Percentiles rank a stretch among this genome's conserved stretches.
Conservation (phyloP, 2,888 invertebrate genomes). For the Apamea epomidion region DNA sequence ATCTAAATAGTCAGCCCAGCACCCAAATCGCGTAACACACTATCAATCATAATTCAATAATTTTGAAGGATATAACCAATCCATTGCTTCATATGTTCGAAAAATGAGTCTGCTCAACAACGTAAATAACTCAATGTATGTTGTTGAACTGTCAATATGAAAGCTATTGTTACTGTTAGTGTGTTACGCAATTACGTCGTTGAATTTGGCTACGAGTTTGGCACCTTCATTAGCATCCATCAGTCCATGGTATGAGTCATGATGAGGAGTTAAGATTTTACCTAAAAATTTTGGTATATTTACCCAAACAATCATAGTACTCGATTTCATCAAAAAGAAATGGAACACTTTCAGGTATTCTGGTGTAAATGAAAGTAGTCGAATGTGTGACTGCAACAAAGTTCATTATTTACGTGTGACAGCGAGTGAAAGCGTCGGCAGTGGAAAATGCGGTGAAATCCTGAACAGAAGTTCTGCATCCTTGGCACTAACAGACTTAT, state of each 20-base stretch:
- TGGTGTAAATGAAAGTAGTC: not conserved
- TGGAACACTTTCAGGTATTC: not conserved
- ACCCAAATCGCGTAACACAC: no score
- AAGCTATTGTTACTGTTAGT: not conserved
- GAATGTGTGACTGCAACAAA: slow-evolving; percentile 10
- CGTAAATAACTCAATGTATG: not conserved
- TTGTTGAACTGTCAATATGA: not conserved
- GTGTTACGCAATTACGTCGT: not conserved
- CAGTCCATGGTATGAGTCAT: not conserved
- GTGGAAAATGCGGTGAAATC: slow-evolving; percentile 19
- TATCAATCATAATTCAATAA: no score
- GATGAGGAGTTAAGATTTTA: no score
- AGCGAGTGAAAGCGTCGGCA: not conserved
- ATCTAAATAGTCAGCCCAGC: not conserved
- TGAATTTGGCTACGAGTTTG: not conserved
- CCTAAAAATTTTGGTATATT: not conserved
- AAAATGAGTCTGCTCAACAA: not conserved
- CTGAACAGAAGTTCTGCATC: slow-evolving; percentile 26
- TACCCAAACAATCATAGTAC: not conserved
- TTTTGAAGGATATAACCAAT: not conserved
- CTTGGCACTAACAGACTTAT: slow-evolving; percentile 30
- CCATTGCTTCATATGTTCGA: not conserved
- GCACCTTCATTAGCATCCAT: not conserved
- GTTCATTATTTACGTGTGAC: slow-evolving; percentile 21
- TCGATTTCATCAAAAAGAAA: no score